phyloP scores from a whole-genome alignment of 2,888 invertebrate species.

The Amorpha juglandis region DNA sequence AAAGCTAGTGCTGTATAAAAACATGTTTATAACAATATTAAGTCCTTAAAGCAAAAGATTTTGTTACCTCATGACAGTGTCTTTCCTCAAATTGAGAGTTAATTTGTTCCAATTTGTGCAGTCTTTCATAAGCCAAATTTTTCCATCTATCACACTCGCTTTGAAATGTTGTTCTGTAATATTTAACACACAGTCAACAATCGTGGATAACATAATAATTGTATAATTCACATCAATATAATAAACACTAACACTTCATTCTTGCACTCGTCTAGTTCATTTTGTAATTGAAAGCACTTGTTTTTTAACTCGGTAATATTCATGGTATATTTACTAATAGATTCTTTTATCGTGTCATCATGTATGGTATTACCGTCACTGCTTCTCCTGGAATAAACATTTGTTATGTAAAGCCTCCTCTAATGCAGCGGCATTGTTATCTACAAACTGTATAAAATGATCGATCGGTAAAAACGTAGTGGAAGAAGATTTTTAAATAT shows the following conservation, averaged over 20 bases:
- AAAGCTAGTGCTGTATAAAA: no score
- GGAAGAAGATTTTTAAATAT: constrained; percentile 3
- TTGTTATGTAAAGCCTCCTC: constrained; percentile 42
- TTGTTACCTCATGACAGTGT: constrained; percentile 82
- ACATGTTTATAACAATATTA: no score
- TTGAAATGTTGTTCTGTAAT: constrained; percentile 61
- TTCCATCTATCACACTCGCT: constrained; percentile 86
- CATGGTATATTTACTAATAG: constrained; percentile 68
- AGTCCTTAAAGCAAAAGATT: background rate
- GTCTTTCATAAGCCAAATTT: constrained; percentile 86
- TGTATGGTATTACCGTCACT: constrained; percentile 52
- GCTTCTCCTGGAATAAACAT: constrained; percentile 60
- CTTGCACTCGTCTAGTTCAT: constrained; percentile 71
- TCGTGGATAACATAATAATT: background rate
- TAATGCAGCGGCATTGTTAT: constrained; percentile 47
- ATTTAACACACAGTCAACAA: no score
- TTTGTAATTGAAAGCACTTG: constrained; percentile 70
- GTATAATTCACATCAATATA: background rate
- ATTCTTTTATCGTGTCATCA: constrained; percentile 59
- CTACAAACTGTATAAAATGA: constrained; percentile 50
- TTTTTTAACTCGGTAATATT: constrained; percentile 72
- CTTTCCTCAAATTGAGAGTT: constrained; percentile 85
- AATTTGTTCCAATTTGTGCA: constrained; percentile 86
- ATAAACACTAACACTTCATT: constrained; percentile 77
- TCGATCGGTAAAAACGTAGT: constrained; percentile 46